Conservation (phyloP, 2,888 invertebrate genomes). For the Caenorhabditis angaria region DNA sequence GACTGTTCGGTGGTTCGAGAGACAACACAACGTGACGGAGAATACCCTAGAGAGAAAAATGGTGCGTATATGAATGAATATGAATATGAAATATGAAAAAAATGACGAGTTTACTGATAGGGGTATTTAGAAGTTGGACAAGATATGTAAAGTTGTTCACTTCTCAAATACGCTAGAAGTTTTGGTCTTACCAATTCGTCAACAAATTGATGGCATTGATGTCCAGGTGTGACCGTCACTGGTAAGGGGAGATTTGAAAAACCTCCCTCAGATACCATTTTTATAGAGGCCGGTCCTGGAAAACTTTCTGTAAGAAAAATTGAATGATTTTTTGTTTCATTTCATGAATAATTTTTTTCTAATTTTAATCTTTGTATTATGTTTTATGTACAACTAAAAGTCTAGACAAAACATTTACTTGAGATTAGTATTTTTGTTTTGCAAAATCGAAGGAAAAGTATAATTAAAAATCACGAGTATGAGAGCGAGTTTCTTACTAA, state of each 20-base stretch:
- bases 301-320: no score
- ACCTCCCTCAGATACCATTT: constrained; percentile 85
- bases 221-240: constrained; percentile 89
- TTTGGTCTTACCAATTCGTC: constrained; percentile 79
- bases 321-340: no score
- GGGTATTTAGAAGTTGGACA: background rate
- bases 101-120: background rate
- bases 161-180: background rate
- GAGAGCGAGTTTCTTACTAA: no score
- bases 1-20: constrained; percentile 38
- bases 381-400: no score
- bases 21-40: constrained; percentile 89
- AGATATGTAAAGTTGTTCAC: background rate
- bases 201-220: constrained; percentile 89
- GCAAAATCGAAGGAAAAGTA: no score
- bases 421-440: no score
- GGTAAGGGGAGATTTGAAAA: constrained; percentile 85
- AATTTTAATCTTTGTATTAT: no score
- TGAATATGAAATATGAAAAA: background rate
- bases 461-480: no score
- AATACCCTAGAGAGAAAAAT: constrained; percentile 77
- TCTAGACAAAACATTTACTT: no score
- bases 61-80: background rate
- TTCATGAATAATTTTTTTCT: no score
- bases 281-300: constrained; percentile 84